A percentile compares a stretch with the other conserved stretches of the same genome.
Conservation (phyloP, 92 coral and sea anemone species). For the Palythoa caribaeorum region DNA sequence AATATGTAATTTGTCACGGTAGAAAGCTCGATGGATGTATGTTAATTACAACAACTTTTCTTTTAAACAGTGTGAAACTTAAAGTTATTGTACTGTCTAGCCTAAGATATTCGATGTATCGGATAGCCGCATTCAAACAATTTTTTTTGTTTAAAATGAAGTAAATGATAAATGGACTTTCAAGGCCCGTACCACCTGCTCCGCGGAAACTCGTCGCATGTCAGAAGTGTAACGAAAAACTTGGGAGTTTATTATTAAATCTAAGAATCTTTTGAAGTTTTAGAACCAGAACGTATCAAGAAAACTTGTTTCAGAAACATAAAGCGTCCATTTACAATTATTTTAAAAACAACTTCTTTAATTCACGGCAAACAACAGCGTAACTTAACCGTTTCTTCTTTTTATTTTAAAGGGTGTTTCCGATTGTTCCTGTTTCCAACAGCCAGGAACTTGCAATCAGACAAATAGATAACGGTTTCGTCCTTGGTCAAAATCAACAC, state of each 20-base stretch:
- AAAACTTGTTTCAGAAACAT: background rate
- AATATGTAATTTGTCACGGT: conserved; percentile 27
- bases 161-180: background rate
- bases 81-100: background rate
- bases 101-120: background rate
- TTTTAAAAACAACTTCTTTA: too few species aligned
- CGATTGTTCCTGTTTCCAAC: background rate
- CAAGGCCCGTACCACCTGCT: background rate
- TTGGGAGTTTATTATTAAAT: background rate
- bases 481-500: conserved; percentile 16
- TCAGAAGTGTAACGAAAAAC: background rate
- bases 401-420: background rate
- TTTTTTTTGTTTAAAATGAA: background rate
- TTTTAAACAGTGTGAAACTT: background rate
- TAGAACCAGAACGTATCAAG: background rate
- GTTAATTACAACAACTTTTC: background rate
- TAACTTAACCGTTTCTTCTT: background rate
- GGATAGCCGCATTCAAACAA: background rate
- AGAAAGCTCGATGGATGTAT: background rate
- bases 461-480: conserved; percentile 6
- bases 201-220: background rate
- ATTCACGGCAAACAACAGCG: background rate
- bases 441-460: conserved; percentile 8
- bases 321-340: background rate
- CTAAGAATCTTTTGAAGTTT: background rate